phyloP scores from a whole-genome alignment of 2,113 vertebrate species.

The Phyllopteryx taeniolatus region DNA sequence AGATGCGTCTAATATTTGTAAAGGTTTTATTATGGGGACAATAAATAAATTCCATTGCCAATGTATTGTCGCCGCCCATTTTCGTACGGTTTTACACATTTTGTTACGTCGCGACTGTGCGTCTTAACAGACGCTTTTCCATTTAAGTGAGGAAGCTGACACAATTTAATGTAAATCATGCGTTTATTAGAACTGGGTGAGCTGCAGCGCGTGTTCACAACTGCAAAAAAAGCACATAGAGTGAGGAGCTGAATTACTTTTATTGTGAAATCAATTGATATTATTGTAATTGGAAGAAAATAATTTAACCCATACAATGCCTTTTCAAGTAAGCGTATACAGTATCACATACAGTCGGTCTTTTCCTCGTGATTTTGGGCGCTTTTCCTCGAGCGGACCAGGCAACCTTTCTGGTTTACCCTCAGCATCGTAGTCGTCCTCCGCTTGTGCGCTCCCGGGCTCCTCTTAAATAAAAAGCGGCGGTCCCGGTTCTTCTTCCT shows the following conservation, averaged over 20 bases:
- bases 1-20: background rate
- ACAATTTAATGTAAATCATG: background rate
- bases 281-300: background rate
- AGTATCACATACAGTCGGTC: too few species aligned
- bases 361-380: background rate
- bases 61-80: background rate
- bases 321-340: background rate
- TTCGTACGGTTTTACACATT: too few species aligned
- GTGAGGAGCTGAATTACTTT: background rate
- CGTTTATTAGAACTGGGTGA: background rate
- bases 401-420: constrained; percentile 22
- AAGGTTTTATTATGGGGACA: background rate
- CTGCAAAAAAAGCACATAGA: background rate
- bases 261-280: background rate
- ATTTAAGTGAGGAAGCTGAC: background rate
- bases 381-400: background rate
- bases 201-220: background rate
- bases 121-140: background rate
- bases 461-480: constrained; percentile 62
- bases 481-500: constrained; percentile 54
- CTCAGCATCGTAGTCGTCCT: constrained; percentile 19
- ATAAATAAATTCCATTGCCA: background rate
- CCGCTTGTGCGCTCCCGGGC: constrained; percentile 19
- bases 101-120: too few species aligned
- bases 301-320: background rate